Base-by-base conservation (phyloP, 2,888 invertebrate genomes). In the Arctia plantaginis region DNA sequence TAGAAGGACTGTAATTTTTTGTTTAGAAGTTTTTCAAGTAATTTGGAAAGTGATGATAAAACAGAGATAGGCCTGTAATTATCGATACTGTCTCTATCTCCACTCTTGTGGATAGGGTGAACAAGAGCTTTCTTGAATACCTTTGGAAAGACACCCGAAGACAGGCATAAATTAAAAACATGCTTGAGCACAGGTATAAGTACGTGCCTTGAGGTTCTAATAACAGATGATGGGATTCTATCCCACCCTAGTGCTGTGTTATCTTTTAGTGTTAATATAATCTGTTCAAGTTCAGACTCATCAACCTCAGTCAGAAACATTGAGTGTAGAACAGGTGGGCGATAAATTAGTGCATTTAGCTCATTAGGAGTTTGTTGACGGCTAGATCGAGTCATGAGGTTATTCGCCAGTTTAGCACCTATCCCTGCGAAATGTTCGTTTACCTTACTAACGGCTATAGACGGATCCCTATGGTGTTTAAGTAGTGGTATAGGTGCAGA, bases 161-260 rank as follows among this genome's bases (percentile, higher is more conserved):
- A n/a, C 55, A 55, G 55, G 23, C 55, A 55, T 55, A 55, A 55
- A n/a, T 55, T 55, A 55, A n/a, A n/a, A n/a, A n/a, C n/a, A n/a
- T n/a, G n/a, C n/a, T n/a, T n/a, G n/a, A n/a, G n/a, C n/a, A n/a
- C 20, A 55, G 44, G 44, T 44, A 44, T 44, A 13, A 44, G 44
- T 44, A 44, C 13, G 44, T 44, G 44, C 44, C 44, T 44, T 44
- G 44, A 44, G 44, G 44, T 44, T 44, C 10, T 44, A 13, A 44
- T 44, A 44, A n/a, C n/a, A n/a, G n/a, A n/a, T n/a, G n/a, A n/a
- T n/a, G n/a, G n/a, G n/a, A n/a, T n/a, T n/a, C n/a, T n/a, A 55
- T 55, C 55, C 55, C 55, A 55, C 4, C 55, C 55, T 8, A n/a
- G 8, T 23, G 55, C 55, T 6, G 55, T n/a, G n/a, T 55, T 55